A percentile compares a stretch with the other conserved stretches of the same genome.
These are phyloP conservation scores for Mystacornis crossleyi DNA, from an alignment of 2,113 vertebrate species.

Conservation along the genomic window DNA sequence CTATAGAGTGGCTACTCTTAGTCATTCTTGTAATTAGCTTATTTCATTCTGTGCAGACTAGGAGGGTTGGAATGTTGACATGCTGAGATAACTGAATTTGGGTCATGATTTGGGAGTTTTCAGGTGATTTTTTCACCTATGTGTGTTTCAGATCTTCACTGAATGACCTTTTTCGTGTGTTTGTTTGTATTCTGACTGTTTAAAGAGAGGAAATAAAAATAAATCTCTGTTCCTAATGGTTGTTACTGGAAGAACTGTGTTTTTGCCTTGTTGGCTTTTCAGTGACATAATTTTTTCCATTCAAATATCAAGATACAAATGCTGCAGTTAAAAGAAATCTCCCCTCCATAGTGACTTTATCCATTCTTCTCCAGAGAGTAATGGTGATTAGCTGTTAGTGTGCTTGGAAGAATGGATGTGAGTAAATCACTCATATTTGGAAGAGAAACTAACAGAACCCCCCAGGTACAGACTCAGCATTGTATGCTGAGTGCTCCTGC, in stretches of 20 bases:
- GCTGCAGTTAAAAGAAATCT: neutral
- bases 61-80: neutral
- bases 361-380: neutral
- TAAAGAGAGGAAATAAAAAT: neutral
- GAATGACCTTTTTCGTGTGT: neutral
- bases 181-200: neutral
- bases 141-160: neutral
- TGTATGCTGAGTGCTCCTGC: neutral
- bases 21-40: neutral
- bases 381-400: neutral
- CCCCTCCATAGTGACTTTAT: neutral
- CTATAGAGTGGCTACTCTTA: neutral
- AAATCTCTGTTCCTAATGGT: neutral
- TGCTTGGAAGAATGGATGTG: neutral
- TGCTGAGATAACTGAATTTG: neutral
- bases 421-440: neutral
- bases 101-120: neutral
- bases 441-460: neutral
- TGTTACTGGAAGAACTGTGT: neutral
- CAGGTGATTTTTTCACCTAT: neutral
- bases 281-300: neutral
- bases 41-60: neutral
- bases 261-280: neutral
- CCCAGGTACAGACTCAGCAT: neutral
- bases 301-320: neutral